Conservation (phyloP, 2,797 vertebrate genomes). For the Gobionotothen gibberifrons region DNA sequence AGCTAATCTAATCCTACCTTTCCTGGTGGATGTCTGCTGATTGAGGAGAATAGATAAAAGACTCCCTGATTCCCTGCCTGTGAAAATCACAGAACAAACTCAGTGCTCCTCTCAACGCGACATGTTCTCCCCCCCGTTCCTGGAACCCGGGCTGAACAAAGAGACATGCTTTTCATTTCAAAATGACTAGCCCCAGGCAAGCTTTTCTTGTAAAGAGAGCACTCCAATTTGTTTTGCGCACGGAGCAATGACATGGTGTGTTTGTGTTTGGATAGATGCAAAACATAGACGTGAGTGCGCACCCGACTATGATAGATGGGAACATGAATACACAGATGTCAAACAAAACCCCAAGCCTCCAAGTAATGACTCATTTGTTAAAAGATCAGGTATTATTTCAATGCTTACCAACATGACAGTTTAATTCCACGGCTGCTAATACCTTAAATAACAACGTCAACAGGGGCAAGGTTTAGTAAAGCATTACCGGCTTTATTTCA, state of each 20-base stretch:
- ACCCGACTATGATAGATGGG: constrained; percentile 59
- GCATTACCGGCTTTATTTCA: constrained; percentile 27
- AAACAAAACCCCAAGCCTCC: constrained; percentile 40
- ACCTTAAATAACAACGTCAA: constrained; percentile 24
- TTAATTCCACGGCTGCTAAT: constrained; percentile 29
- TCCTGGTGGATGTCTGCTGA: constrained; percentile 76
- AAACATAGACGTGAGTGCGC: constrained; percentile 51
- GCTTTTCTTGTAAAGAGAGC: constrained; percentile 66
- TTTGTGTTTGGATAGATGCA: constrained; percentile 71
- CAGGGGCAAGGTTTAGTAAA: constrained; percentile 4
- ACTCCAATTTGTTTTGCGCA: constrained; percentile 72
- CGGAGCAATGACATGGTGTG: constrained; percentile 59
- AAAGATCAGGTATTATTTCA: constrained; percentile 53
- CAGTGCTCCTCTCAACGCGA: constrained; percentile 29
- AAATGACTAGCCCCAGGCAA: constrained; percentile 74
- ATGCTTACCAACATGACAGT: constrained; percentile 36
- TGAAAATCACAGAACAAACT: constrained; percentile 71
- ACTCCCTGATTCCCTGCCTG: constrained; percentile 62
- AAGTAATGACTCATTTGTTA: constrained; percentile 56
- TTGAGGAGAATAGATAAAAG: constrained; percentile 79
- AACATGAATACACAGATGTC: constrained; percentile 50
- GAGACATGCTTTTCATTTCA: constrained; percentile 79
- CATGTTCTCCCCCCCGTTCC: constrained; percentile 64
- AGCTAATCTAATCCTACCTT: constrained; percentile 79
- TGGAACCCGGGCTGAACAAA: constrained; percentile 72